Percentiles rank a stretch among this genome's conserved stretches.
Conservation (phyloP, 1,140 invertebrate species). For the Drosophila lacteicornis region DNA sequence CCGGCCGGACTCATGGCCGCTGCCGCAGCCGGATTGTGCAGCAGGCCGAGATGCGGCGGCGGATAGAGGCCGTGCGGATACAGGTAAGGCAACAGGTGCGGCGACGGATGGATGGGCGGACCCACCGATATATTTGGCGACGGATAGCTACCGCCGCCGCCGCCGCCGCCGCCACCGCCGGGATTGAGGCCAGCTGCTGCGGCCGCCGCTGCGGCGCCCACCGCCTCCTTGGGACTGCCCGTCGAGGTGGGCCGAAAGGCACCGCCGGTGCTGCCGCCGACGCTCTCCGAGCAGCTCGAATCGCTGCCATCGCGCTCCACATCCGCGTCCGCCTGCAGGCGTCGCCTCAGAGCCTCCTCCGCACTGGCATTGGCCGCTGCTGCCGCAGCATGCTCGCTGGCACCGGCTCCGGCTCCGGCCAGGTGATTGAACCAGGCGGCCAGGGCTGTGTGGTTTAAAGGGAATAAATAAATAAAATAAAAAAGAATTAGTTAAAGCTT, state of each 20-base stretch:
- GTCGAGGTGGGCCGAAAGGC: conserved; percentile 87
- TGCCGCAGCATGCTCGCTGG: conserved; percentile 84
- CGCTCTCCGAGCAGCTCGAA: conserved; percentile 88
- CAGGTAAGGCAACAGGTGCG: conserved; percentile 93
- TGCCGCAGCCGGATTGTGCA: conserved; percentile 86
- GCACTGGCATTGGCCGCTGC: conserved; percentile 80
- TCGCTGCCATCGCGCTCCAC: conserved; percentile 88
- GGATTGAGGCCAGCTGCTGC: conserved; percentile 86
- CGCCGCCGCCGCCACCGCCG: conserved; percentile 85
- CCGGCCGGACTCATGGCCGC: conserved; percentile 86
- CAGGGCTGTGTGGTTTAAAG: conserved; percentile 54
- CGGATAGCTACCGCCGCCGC: conserved; percentile 87
- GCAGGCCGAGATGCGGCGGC: conserved; percentile 88
- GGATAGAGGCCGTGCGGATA: conserved; percentile 94
- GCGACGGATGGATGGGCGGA: conserved; percentile 93
- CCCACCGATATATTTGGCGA: conserved; percentile 94
- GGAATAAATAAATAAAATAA: background rate
- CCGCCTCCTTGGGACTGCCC: conserved; percentile 86
- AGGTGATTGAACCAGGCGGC: conserved; percentile 87
- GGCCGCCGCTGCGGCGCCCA: conserved; percentile 85
- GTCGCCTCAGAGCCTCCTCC: conserved; percentile 86
- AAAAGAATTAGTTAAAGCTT: background rate
- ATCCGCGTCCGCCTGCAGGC: conserved; percentile 87
- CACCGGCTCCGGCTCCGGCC: conserved; percentile 83
- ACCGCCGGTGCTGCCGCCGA: conserved; percentile 86